phyloP scores from a whole-genome alignment of 2,797 vertebrate genomes.

The Pseudochaenichthys georgianus region DNA sequence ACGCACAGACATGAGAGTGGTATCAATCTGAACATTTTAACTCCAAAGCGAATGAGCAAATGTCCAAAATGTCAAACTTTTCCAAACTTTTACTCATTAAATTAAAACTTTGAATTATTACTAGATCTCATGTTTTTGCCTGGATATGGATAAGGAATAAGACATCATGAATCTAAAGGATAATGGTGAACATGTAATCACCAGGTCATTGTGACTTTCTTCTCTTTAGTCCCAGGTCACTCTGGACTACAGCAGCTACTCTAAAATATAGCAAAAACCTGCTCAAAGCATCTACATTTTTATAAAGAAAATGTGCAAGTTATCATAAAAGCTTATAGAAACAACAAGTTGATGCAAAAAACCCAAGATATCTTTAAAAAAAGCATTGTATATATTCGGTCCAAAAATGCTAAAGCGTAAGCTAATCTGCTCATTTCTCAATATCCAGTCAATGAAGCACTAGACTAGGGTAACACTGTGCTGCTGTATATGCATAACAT shows the following conservation, averaged over 20 bases:
- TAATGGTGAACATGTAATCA: slow-evolving; percentile 17
- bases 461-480: slow-evolving; percentile 63
- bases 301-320: slow-evolving; percentile 65
- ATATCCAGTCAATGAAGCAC: slow-evolving; percentile 61
- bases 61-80: background rate
- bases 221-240: background rate
- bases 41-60: background rate
- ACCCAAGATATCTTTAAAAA: slow-evolving; percentile 38
- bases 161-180: slow-evolving; percentile 14
- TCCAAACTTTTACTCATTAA: background rate
- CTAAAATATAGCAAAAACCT: slow-evolving; percentile 45
- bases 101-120: background rate
- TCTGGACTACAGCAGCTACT: slow-evolving; percentile 26
- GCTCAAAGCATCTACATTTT: slow-evolving; percentile 64
- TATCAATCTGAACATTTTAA: background rate
- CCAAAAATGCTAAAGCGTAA: slow-evolving; percentile 68
- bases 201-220: slow-evolving; percentile 20
- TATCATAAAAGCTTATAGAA: slow-evolving; percentile 71
- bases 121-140: background rate
- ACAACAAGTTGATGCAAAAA: slow-evolving; percentile 51
- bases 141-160: background rate
- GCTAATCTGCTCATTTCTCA: slow-evolving; percentile 65
- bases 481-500: slow-evolving; percentile 68
- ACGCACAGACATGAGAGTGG: background rate
- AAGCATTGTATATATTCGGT: slow-evolving; percentile 59